These are phyloP conservation scores for Drepana falcataria DNA, from an alignment of 2,888 invertebrate genomes.

Conservation along the genomic window DNA sequence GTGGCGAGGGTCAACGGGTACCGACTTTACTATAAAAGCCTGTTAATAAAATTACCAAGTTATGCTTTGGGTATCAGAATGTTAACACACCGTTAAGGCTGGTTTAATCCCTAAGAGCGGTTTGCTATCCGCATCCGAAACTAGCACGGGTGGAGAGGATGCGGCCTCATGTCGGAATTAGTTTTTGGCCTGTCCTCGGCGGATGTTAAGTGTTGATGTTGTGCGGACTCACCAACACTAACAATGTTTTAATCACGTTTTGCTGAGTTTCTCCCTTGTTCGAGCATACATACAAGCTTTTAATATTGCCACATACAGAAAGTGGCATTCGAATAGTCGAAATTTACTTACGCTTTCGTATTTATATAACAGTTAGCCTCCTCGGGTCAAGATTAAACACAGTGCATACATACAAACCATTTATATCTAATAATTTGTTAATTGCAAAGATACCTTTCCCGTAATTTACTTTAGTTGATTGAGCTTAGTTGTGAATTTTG, in stretches of 20 bases:
- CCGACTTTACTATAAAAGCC: slow-evolving; percentile 2
- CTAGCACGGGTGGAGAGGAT: slow-evolving; percentile 11
- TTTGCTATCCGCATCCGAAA: slow-evolving; percentile 30
- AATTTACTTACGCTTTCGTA: slow-evolving; percentile 19
- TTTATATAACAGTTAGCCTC: slow-evolving; percentile 14
- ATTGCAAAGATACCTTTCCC: too few species aligned
- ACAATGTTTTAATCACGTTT: slow-evolving; percentile 64
- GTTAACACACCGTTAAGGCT: slow-evolving; percentile 38
- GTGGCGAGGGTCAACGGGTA: slow-evolving; percentile 4
- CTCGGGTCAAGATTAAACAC: too few species aligned
- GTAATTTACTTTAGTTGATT: too few species aligned
- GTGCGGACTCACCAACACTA: slow-evolving; percentile 44
- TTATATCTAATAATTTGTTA: too few species aligned
- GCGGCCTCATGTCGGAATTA: slow-evolving; percentile 46
- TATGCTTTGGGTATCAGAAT: slow-evolving; percentile 26
- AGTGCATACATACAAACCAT: too few species aligned
- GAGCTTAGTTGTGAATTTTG: too few species aligned
- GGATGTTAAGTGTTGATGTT: slow-evolving; percentile 53
- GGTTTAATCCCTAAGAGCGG: slow-evolving; percentile 42
- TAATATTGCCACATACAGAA: slow-evolving; percentile 36
- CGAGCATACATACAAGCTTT: slow-evolving; percentile 34
- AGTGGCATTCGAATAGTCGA: slow-evolving; percentile 35
- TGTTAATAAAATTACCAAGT: slow-evolving; percentile 15
- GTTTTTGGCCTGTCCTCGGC: slow-evolving; percentile 56
- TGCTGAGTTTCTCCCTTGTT: slow-evolving; percentile 33